These are phyloP conservation scores for Silurus aristotelis DNA, from an alignment of 2,797 vertebrate species.

Conservation along the genomic window DNA sequence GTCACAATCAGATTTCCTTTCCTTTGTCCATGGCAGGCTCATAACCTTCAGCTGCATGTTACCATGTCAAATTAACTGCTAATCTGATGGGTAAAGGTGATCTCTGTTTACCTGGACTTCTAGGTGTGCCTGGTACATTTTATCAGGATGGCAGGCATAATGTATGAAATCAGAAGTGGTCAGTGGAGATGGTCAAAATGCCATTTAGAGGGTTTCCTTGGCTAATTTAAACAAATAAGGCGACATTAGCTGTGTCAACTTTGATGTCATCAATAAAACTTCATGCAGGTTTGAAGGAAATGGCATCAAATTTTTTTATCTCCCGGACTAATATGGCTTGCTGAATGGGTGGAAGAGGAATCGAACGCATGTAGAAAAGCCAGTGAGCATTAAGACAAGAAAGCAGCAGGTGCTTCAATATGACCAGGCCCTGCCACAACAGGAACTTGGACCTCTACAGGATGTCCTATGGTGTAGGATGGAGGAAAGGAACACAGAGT, in stretches of 20 bases:
- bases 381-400: background rate
- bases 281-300: background rate
- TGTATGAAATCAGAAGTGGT: background rate
- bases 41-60: too few relatives aligned
- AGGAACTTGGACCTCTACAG: constrained; percentile 3
- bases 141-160: background rate
- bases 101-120: background rate
- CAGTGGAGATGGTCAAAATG: background rate
- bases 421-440: constrained; percentile 5
- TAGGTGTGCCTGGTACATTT: background rate
- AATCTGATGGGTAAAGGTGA: too few relatives aligned
- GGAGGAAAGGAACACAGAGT: background rate
- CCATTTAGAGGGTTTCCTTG: background rate
- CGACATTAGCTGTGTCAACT: background rate
- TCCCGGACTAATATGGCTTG: background rate
- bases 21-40: too few relatives aligned
- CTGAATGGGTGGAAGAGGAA: background rate
- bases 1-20: too few relatives aligned
- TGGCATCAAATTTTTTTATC: background rate
- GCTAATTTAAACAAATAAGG: background rate
- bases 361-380: background rate
- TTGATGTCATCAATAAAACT: background rate
- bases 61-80: background rate
- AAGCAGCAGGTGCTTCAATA: constrained; percentile 4
- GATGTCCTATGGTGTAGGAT: background rate